phyloP scores from a whole-genome alignment of 2,113 vertebrate species.

The Macquaria ambigua region DNA sequence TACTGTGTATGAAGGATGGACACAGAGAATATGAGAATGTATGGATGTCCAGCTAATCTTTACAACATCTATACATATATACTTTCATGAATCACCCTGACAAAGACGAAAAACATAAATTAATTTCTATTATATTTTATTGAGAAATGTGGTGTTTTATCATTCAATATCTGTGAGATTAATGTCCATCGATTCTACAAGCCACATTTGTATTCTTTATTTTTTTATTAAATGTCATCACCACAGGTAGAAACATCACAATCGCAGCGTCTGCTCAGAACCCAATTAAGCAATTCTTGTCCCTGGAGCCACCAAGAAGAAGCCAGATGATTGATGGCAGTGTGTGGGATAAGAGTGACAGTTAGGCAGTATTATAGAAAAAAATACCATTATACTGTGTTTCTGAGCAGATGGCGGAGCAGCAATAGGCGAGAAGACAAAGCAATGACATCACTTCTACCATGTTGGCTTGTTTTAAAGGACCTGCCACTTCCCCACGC shows the following conservation, averaged over 20 bases:
- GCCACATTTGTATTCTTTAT: no score
- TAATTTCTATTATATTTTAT: not conserved
- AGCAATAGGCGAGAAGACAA: not conserved
- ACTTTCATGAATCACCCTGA: not conserved
- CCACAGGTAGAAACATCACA: not conserved
- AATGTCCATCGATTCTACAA: not conserved
- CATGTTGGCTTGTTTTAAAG: not conserved
- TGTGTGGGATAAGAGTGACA: slow-evolving; percentile 4
- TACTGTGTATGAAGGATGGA: no score
- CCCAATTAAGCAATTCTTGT: not conserved
- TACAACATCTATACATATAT: no score
- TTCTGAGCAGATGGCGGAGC: slow-evolving; percentile 19
- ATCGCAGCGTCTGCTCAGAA: not conserved
- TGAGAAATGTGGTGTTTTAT: not conserved
- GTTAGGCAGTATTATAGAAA: not conserved
- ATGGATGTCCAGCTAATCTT: not conserved
- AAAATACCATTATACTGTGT: not conserved
- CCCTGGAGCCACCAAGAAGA: not conserved
- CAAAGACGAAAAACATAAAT: not conserved
- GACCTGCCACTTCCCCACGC: not conserved
- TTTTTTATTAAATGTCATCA: not conserved
- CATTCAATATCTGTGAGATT: not conserved
- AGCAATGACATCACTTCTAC: slow-evolving; percentile 16
- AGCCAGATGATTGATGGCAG: slow-evolving; percentile 7
- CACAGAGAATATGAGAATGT: no score